Conservation (phyloP, 2,797 vertebrate species). For the Phoxinus dragarum region DNA sequence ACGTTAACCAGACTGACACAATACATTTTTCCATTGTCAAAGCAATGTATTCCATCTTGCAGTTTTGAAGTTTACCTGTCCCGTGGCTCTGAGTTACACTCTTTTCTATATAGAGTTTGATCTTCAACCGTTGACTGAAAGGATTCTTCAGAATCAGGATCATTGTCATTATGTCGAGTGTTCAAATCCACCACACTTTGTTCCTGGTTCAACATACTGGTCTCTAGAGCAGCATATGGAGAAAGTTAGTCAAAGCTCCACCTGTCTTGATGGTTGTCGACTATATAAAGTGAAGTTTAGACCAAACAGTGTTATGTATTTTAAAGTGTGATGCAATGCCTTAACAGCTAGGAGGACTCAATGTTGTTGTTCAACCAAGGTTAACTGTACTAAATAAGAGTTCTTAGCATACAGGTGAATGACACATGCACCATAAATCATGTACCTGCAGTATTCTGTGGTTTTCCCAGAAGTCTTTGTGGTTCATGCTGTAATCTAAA, state of each 20-base stretch:
- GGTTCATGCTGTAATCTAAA: slow-evolving; percentile 87
- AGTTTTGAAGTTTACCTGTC: slow-evolving; percentile 69
- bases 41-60: not conserved
- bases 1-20: not conserved
- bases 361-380: not conserved
- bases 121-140: slow-evolving; percentile 29
- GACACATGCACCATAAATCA: not conserved
- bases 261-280: not conserved
- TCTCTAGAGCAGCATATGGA: slow-evolving; percentile 22
- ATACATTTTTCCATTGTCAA: not conserved
- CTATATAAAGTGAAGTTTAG: not conserved
- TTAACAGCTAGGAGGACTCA: not conserved
- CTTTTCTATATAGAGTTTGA: slow-evolving; percentile 27
- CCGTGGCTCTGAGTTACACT: not conserved
- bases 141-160: slow-evolving; percentile 43
- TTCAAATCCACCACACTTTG: slow-evolving; percentile 18
- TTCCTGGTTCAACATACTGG: slow-evolving; percentile 51
- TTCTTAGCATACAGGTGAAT: not conserved
- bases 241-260: not conserved
- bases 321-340: not conserved
- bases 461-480: slow-evolving; percentile 81
- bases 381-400: not conserved
- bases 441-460: slow-evolving; percentile 63
- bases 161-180: not conserved
- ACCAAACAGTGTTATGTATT: not conserved